These are phyloP conservation scores for Marcusenius ussheri DNA, from an alignment of 2,113 vertebrate species.

Conservation along the genomic window DNA sequence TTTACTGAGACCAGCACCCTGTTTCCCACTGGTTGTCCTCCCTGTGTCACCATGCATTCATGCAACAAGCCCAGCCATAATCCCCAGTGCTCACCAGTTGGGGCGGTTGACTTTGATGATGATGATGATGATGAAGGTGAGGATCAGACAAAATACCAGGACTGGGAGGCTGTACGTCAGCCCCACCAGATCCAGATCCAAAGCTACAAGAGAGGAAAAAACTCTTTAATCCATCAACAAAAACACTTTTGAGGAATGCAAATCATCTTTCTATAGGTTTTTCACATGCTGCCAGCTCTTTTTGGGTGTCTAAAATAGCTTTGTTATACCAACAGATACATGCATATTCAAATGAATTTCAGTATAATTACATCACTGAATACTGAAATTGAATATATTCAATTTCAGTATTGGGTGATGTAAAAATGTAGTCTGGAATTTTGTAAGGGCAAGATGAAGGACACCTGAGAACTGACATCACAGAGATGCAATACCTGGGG, in stretches of 20 bases:
- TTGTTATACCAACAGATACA: not conserved
- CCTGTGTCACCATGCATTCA: not conserved
- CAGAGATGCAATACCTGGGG: not conserved
- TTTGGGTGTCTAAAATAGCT: not conserved
- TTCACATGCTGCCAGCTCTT: not conserved
- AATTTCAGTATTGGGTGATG: not conserved
- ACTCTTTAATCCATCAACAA: not conserved
- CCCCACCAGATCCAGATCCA: not conserved
- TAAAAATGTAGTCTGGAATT: not conserved
- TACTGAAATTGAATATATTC: not conserved
- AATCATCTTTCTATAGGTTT: not conserved
- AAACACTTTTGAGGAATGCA: not conserved
- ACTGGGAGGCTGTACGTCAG: not conserved
- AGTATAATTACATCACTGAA: too few species aligned
- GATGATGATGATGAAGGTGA: slow-evolving; percentile 10
- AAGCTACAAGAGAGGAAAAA: not conserved
- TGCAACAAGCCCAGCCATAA: not conserved
- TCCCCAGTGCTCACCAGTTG: slow-evolving; percentile 11
- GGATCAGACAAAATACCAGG: not conserved
- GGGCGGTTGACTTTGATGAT: not conserved
- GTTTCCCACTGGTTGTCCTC: not conserved
- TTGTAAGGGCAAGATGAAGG: not conserved
- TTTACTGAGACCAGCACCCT: not conserved
- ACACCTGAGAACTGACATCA: not conserved
- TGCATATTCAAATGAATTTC: not conserved